Evolutionary conservation across 2,888 invertebrate genomes (phyloP).

Genomic region (Orgyia antiqua): DNA sequence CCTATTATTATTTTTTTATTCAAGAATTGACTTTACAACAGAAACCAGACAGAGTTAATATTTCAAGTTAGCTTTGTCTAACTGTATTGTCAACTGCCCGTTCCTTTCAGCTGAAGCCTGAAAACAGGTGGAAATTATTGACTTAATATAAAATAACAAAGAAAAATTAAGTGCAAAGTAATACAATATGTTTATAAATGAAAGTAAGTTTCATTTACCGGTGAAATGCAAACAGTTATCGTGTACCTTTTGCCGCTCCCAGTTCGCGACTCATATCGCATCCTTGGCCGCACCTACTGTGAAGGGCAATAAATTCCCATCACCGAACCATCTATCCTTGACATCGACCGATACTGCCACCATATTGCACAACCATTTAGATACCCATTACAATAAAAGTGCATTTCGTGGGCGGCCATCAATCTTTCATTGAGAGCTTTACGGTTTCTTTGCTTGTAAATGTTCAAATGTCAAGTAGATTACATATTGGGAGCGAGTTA

Average conservation of each 20-base stretch:
- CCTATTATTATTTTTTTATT: no score
- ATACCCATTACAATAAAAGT: conserved; percentile 65
- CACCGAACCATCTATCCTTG: conserved; percentile 64
- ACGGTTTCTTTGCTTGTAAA: conserved; percentile 31
- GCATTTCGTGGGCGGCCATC: conserved; percentile 62
- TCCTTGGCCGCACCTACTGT: conserved; percentile 55
- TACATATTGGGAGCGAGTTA: conserved; percentile 12
- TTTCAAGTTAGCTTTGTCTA: no score
- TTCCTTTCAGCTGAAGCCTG: no score
- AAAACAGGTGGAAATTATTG: no score
- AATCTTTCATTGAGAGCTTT: conserved; percentile 42
- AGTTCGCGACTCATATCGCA: conserved; percentile 48
- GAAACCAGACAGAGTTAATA: no score
- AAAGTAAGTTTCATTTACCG: conserved; percentile 48
- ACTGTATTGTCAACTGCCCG: no score
- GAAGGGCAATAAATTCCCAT: conserved; percentile 66
- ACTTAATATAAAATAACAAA: no score
- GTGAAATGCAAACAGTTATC: conserved; percentile 50
- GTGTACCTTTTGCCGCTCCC: conserved; percentile 56
- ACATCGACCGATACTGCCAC: conserved; percentile 56
- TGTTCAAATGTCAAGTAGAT: conserved; percentile 34
- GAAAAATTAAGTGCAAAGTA: conserved; percentile 20
- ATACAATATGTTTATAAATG: conserved; percentile 33
- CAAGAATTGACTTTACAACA: no score
- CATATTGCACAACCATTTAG: conserved; percentile 69